Evolutionary conservation across 2,113 vertebrate species (phyloP).

Genomic region (human (Homo sapiens)): DNA sequence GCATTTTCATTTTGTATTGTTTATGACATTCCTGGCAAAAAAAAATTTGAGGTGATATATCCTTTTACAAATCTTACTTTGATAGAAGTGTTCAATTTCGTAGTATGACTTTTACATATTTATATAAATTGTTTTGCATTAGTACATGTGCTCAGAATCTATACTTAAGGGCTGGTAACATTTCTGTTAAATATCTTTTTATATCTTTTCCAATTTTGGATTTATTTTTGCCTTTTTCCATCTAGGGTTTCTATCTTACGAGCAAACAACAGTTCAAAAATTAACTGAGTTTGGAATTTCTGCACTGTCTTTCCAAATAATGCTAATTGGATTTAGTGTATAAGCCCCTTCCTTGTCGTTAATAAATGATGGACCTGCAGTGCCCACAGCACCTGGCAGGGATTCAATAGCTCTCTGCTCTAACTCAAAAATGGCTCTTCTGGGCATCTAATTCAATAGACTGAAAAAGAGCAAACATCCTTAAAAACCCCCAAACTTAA

Average conservation of each 20-base stretch:
- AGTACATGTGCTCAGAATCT: neutral
- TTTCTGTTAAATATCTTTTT: neutral
- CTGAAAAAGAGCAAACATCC: neutral
- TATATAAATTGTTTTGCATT: neutral
- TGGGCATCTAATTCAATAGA: conserved; percentile 23
- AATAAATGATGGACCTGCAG: conserved; percentile 57
- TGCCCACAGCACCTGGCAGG: neutral
- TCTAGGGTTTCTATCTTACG: conserved; percentile 54
- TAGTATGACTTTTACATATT: neutral
- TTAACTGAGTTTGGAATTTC: conserved; percentile 57
- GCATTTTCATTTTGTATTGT: neutral
- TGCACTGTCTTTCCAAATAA: conserved; percentile 48
- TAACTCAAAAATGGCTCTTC: neutral
- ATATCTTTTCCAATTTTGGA: neutral
- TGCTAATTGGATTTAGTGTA: conserved; percentile 55
- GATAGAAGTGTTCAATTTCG: neutral
- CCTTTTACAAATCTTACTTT: neutral
- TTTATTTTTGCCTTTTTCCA: conserved; percentile 26
- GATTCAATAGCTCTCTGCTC: neutral
- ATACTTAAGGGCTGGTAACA: neutral
- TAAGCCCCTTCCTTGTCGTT: conserved; percentile 44
- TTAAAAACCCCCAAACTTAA: neutral
- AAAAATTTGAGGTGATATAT: neutral
- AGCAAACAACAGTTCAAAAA: conserved; percentile 65
- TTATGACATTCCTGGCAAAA: neutral